These are phyloP conservation scores for Cryptoleucopteryx plumbea DNA, from an alignment of 2,113 vertebrate species.

Conservation along the genomic window DNA sequence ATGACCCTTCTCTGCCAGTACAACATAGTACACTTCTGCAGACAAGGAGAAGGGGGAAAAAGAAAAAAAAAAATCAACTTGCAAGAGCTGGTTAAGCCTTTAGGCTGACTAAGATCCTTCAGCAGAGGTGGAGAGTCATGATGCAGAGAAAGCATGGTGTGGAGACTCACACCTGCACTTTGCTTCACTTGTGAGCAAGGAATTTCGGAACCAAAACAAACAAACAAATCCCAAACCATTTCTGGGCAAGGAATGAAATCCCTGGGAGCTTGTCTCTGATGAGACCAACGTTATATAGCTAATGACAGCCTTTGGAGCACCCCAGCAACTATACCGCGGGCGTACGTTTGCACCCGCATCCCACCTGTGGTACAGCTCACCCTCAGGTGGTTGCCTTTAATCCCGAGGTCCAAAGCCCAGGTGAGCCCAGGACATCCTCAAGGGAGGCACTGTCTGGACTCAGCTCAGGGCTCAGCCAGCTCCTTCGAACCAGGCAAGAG, in stretches of 20 bases:
- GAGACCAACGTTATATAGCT: neutral
- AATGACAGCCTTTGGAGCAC: neutral
- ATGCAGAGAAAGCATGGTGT: no score
- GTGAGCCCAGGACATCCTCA: neutral
- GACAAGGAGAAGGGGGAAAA: no score
- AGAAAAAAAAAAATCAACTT: neutral
- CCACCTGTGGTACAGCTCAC: neutral
- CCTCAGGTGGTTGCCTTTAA: neutral
- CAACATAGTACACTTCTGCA: neutral
- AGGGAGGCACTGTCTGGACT: no score
- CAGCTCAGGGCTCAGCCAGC: neutral
- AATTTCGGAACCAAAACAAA: neutral
- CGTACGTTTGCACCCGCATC: neutral
- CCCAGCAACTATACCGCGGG: neutral
- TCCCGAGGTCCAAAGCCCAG: neutral
- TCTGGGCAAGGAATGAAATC: neutral
- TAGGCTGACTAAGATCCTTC: neutral
- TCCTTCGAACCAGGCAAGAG: fast-evolving
- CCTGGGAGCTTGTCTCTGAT: neutral
- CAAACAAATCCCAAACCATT: neutral
- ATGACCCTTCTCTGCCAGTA: neutral
- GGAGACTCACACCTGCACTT: neutral
- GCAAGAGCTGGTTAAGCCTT: neutral
- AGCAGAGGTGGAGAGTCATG: neutral
- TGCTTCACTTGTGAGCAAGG: neutral